phyloP scores from a whole-genome alignment of 1,140 invertebrate species.

The Chrysomallon squamiferum region DNA sequence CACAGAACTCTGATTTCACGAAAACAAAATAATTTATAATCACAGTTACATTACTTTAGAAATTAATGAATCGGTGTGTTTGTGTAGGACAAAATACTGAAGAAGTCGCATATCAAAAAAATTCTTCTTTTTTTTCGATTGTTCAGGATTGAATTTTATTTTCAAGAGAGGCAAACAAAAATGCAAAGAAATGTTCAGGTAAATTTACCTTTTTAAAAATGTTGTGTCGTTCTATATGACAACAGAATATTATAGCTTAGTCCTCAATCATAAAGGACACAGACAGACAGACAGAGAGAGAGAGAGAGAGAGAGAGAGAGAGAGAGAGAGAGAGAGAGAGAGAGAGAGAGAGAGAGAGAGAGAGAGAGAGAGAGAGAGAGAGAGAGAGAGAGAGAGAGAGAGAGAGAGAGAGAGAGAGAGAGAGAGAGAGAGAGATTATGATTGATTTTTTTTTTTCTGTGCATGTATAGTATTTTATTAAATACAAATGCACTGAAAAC shows the following conservation, averaged over 20 bases:
- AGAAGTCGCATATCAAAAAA: too few species aligned
- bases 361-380: not conserved
- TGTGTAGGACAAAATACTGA: too few species aligned
- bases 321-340: too few species aligned
- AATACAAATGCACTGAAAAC: not conserved
- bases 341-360: too few species aligned
- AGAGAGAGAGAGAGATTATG: too few species aligned
- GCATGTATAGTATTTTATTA: not conserved
- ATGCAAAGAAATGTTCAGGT: not conserved
- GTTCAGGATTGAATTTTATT: too few species aligned
- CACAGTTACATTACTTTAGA: not conserved
- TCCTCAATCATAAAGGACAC: not conserved
- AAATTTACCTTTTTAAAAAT: not conserved
- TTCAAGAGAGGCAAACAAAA: not conserved
- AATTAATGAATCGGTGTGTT: too few species aligned
- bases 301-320: too few species aligned
- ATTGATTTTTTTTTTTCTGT: not conserved
- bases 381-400: not conserved
- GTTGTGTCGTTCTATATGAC: not conserved
- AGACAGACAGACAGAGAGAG: too few species aligned
- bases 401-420: not conserved
- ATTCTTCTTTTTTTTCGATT: too few species aligned
- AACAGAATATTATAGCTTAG: not conserved
- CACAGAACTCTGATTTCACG: conserved; percentile 40
- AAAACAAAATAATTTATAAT: not conserved